Percentiles rank a stretch among this genome's conserved stretches.
These are phyloP conservation scores for Eubasilissa splendida DNA, from an alignment of 2,888 invertebrate genomes.

Conservation along the genomic window DNA sequence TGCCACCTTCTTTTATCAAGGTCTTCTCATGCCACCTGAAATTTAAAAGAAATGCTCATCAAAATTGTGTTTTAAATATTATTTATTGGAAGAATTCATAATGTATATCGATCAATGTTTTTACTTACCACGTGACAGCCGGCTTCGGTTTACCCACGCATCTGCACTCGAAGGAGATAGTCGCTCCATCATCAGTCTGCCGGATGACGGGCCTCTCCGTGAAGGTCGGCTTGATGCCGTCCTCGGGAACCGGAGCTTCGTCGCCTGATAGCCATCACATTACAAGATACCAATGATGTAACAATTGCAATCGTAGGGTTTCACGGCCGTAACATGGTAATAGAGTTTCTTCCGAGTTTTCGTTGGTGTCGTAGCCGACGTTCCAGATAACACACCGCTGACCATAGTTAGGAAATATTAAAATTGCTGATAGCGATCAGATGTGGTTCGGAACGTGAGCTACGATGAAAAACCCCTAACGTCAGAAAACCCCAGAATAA, in stretches of 20 bases:
- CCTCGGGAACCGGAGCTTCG: slow-evolving; percentile 94
- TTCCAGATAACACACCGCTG: too few species aligned
- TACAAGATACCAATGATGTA: slow-evolving; percentile 2
- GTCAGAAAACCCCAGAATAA: too few species aligned
- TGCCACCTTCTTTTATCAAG: slow-evolving; percentile 84
- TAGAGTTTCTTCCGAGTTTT: too few species aligned
- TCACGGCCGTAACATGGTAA: too few species aligned
- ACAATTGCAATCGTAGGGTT: not conserved
- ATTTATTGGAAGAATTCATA: not conserved
- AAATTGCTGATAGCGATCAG: too few species aligned
- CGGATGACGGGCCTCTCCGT: slow-evolving; percentile 97
- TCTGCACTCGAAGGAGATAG: slow-evolving; percentile 96
- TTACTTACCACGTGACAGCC: slow-evolving; percentile 90
- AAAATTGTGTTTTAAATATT: too few species aligned
- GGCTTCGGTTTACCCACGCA: slow-evolving; percentile 98
- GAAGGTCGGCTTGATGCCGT: slow-evolving; percentile 97
- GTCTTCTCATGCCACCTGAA: slow-evolving; percentile 88
- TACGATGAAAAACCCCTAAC: too few species aligned
- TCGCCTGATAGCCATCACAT: slow-evolving; percentile 78
- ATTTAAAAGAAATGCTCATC: not conserved
- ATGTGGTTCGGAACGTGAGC: too few species aligned
- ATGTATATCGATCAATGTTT: slow-evolving; percentile 53
- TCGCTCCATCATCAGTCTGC: slow-evolving; percentile 96
- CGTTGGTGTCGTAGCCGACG: too few species aligned
- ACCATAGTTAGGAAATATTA: too few species aligned